Base-by-base conservation (phyloP, 2,113 vertebrate species). In the Phaethon lepturus region DNA sequence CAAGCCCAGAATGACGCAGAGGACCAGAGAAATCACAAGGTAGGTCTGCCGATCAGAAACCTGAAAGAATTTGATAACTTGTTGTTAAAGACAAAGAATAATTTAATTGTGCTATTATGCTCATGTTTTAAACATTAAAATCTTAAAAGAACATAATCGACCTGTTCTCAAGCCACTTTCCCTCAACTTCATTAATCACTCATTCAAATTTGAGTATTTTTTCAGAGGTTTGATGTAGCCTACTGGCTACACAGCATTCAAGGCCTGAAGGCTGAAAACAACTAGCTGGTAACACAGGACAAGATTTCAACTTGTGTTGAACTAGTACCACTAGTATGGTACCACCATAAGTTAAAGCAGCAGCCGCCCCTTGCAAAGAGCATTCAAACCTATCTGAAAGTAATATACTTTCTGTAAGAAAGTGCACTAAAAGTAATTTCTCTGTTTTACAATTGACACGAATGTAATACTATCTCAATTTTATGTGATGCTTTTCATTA, bases 31-130 rank as follows among this genome's bases (percentile, higher is more conserved):
- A 63, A 99, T 98, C 89, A 99, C 98, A 97, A 99, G 98, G 95
- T 99, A 99, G 79, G 98, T 99, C 95, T 99, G 99, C 33, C 99
- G 98, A 97, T 99, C 99, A 15, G 99, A 99, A 35, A 99, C 99
- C 98, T 98, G 83, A 28, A 95, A 77, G 42, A 81, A 71, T 89
- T 77, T 12, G 24, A 91, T 20, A 66, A 77, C 25, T 38, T 56
- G 45, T 38, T 60, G 45, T 40, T 73, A 35, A 71, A 88, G 40
- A 67, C 45, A 52, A 40, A 28, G 13, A 77, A 16, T 26, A 40
- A 55, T 22, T 53, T 33, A 47, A 38, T 3, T 0, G 31, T 20
- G 31, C 1, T 58, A 42, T 13, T 38, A 35, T 9, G 55, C 29
- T 74, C 4, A 0, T 17, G 4, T 13, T 53, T 56, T 64, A 53